Evolutionary conservation across 2,888 invertebrate species (phyloP).

Genomic region (Prosapia bicincta): DNA sequence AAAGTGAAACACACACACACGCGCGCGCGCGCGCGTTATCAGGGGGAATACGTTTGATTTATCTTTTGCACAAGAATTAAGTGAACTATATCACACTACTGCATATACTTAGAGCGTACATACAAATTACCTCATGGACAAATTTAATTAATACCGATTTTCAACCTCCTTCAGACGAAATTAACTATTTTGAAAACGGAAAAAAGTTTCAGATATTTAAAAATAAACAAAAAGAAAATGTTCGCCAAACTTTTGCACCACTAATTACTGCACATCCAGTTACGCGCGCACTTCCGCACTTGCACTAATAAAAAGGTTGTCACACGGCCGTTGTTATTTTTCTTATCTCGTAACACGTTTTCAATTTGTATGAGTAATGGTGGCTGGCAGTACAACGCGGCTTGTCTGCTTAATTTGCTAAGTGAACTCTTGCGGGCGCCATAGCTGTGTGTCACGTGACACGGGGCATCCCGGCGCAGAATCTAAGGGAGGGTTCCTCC

Average conservation of each 20-base stretch:
- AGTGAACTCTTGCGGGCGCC: constrained; percentile 23
- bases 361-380: neutral
- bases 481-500: constrained; percentile 4
- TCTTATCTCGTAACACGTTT: neutral
- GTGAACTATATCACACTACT: no score
- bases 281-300: neutral
- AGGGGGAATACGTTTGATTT: no score
- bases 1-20: no score
- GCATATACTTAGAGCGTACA: no score
- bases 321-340: neutral
- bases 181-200: no score
- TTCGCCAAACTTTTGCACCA: neutral
- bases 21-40: no score
- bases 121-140: no score
- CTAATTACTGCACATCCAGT: neutral
- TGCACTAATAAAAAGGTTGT: neutral
- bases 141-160: no score
- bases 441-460: constrained; percentile 24
- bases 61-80: no score
- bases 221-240: no score
- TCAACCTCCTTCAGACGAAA: no score
- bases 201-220: no score
- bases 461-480: constrained; percentile 17
- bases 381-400: neutral
- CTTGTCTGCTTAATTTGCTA: constrained; percentile 30